A percentile compares a stretch with the other conserved stretches of the same genome.
Evolutionary conservation across 2,888 invertebrate species (phyloP).

Genomic region (Catocala fraxini): DNA sequence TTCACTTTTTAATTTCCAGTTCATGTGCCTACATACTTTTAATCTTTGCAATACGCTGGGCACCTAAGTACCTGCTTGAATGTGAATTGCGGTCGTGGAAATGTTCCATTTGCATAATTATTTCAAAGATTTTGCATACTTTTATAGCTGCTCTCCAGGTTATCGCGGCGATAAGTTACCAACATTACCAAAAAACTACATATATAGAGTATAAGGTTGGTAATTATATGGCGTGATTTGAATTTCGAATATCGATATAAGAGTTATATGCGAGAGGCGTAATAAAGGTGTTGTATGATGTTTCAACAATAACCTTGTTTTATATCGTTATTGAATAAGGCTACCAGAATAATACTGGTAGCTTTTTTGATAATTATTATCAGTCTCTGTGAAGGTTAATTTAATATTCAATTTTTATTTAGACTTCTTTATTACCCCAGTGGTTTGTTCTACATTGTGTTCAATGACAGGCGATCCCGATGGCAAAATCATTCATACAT

Average conservation of each 20-base stretch:
- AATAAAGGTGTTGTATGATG: neutral
- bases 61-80: conserved; percentile 59
- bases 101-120: conserved; percentile 68
- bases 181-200: conserved; percentile 50
- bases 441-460: too few relatives aligned
- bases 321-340: too few relatives aligned
- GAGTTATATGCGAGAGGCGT: neutral
- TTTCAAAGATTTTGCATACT: conserved; percentile 68
- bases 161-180: conserved; percentile 52
- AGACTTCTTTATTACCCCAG: too few relatives aligned
- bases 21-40: conserved; percentile 45
- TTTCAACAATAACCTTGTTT: too few relatives aligned
- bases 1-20: conserved; percentile 30
- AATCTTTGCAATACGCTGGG: conserved; percentile 53
- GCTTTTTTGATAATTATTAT: too few relatives aligned
- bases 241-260: neutral
- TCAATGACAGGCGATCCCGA: too few relatives aligned
- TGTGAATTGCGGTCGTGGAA: conserved; percentile 62
- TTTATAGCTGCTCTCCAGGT: conserved; percentile 60
- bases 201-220: conserved; percentile 32
- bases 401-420: too few relatives aligned
- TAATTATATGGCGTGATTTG: neutral
- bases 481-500: too few relatives aligned
- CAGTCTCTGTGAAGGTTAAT: too few relatives aligned
- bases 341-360: too few relatives aligned